Evolutionary conservation across 2,888 invertebrate species (phyloP).

Genomic region (Pogonocherus hispidulus): DNA sequence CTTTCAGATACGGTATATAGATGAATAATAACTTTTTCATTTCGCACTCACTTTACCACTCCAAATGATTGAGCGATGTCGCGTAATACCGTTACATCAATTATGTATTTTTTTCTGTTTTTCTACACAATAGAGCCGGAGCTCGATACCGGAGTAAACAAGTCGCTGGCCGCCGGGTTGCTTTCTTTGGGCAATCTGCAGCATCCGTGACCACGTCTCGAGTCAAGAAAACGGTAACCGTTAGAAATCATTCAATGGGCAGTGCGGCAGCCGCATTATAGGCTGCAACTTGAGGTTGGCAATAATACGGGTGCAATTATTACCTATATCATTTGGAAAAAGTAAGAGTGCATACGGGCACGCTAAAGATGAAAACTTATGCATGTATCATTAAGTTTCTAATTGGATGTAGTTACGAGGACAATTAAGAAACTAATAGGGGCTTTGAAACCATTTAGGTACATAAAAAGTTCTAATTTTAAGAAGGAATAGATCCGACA

Average conservation of each 20-base stretch:
- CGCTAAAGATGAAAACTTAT: slow-evolving; percentile 7
- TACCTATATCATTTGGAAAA: background rate
- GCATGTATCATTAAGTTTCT: slow-evolving; percentile 26
- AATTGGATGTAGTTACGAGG: slow-evolving; percentile 12
- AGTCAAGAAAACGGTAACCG: slow-evolving; percentile 18
- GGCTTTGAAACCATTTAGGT: background rate
- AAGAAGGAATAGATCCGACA: background rate
- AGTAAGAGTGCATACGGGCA: slow-evolving; percentile 15
- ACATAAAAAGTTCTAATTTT: background rate
- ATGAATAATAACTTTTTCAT: background rate
- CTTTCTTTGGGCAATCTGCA: slow-evolving; percentile 1
- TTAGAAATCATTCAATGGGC: slow-evolving; percentile 15
- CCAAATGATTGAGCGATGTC: background rate
- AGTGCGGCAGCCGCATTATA: background rate
- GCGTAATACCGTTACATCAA: slow-evolving; percentile 15
- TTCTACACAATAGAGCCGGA: slow-evolving; percentile 7
- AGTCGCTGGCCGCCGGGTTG: slow-evolving; percentile 4
- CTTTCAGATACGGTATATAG: background rate
- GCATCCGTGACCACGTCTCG: no score
- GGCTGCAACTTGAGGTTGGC: slow-evolving; percentile 5
- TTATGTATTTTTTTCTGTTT: background rate
- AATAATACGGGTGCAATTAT: slow-evolving; percentile 23
- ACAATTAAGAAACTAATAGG: slow-evolving; percentile 5
- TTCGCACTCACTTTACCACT: background rate
- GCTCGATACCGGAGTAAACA: slow-evolving; percentile 10